phyloP scores from a whole-genome alignment of 2,797 vertebrate genomes.

The Syndactyla subalaris region DNA sequence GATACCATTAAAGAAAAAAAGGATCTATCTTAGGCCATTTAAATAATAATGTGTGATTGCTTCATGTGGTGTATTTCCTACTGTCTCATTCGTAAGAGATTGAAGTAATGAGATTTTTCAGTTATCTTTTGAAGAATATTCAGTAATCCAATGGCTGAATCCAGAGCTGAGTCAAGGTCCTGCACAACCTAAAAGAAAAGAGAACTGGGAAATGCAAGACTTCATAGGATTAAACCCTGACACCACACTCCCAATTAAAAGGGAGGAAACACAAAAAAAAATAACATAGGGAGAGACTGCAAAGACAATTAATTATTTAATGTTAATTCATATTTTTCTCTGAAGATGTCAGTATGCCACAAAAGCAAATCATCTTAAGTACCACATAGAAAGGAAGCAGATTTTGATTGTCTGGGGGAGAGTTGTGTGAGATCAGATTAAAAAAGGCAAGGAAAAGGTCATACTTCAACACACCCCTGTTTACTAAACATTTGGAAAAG shows the following conservation, averaged over 20 bases:
- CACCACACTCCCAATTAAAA: neutral
- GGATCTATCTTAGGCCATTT: conserved; percentile 7
- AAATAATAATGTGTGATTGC: neutral
- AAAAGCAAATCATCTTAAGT: neutral
- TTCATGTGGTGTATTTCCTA: neutral
- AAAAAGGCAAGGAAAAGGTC: neutral
- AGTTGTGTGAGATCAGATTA: neutral
- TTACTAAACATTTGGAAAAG: neutral
- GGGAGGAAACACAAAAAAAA: neutral
- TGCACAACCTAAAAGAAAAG: neutral
- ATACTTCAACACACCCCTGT: rapidly evolving
- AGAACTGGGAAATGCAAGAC: neutral
- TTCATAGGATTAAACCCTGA: neutral
- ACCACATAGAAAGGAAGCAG: neutral
- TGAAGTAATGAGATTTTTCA: conserved; percentile 15
- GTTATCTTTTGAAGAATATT: conserved; percentile 14
- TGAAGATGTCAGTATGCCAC: neutral
- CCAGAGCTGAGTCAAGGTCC: neutral
- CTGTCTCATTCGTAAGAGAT: neutral
- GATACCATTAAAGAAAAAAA: conserved; percentile 12
- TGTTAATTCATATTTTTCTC: neutral
- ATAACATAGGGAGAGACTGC: neutral
- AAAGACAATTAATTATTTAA: neutral
- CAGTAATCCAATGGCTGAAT: neutral
- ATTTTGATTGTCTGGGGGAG: neutral